Evolutionary conservation across 2,888 invertebrate genomes (phyloP).

Genomic region (Lycia hirtaria): DNA sequence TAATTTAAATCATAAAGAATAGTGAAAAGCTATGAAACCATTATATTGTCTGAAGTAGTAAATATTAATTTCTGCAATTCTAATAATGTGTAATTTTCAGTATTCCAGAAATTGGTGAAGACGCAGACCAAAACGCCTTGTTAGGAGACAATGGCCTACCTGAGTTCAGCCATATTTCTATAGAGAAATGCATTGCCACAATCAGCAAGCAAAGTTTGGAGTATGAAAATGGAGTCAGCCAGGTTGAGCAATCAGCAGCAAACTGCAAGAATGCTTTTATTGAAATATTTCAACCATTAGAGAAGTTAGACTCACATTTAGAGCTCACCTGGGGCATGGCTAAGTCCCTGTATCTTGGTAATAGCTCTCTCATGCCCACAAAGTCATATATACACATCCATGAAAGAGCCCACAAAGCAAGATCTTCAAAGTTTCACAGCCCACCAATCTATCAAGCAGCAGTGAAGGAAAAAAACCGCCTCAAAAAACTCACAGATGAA

Average conservation of each 20-base stretch:
- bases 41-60: too few species aligned
- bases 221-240: conserved; percentile 90
- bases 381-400: conserved; percentile 92
- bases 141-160: conserved; percentile 91
- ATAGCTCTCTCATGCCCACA: conserved; percentile 92
- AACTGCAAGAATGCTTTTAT: conserved; percentile 87
- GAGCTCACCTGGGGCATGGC: conserved; percentile 95
- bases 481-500: conserved; percentile 82
- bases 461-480: conserved; percentile 81
- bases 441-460: conserved; percentile 89
- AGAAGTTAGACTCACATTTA: conserved; percentile 89
- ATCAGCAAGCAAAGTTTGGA: conserved; percentile 93
- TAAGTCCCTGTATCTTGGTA: conserved; percentile 92
- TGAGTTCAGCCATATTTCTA: conserved; percentile 91
- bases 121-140: conserved; percentile 91
- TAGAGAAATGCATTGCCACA: conserved; percentile 93
- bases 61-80: too few species aligned
- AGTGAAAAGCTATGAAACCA: too few species aligned
- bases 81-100: conserved; percentile 67
- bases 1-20: too few species aligned
- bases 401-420: conserved; percentile 90
- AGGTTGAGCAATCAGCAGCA: conserved; percentile 85
- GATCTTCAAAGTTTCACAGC: conserved; percentile 90
- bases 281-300: conserved; percentile 90
- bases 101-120: conserved; percentile 93